phyloP scores from a whole-genome alignment of 2,888 invertebrate species.

The Drosophila paracracens region DNA sequence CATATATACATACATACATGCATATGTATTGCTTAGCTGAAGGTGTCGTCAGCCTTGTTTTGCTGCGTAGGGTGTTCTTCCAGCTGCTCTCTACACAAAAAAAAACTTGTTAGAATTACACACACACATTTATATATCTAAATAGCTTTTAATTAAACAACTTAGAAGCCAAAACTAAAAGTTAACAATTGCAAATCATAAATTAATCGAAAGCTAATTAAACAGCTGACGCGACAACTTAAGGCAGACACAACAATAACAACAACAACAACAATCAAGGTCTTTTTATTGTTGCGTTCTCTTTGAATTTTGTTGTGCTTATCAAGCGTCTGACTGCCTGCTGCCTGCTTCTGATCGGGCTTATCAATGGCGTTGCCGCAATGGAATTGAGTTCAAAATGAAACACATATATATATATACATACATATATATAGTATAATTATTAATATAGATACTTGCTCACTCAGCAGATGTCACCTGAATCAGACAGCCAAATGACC shows the following conservation, averaged over 20 bases:
- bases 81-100: slow-evolving; percentile 12
- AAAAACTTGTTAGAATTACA: neutral
- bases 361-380: slow-evolving; percentile 52
- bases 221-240: slow-evolving; percentile 68
- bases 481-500: slow-evolving; percentile 54
- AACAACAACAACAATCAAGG: slow-evolving; percentile 47
- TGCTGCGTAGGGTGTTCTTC: slow-evolving; percentile 16
- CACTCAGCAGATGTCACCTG: slow-evolving; percentile 48
- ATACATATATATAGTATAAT: neutral
- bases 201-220: slow-evolving; percentile 75
- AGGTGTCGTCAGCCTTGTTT: slow-evolving; percentile 54
- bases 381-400: slow-evolving; percentile 57
- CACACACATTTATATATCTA: neutral
- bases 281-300: slow-evolving; percentile 43
- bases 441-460: slow-evolving; percentile 15
- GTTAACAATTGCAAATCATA: slow-evolving; percentile 35
- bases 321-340: slow-evolving; percentile 67
- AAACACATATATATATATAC: slow-evolving; percentile 7
- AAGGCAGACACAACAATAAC: slow-evolving; percentile 31
- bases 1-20: neutral
- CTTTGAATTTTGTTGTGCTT: slow-evolving; percentile 49
- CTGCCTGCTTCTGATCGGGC: slow-evolving; percentile 55
- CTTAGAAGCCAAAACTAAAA: slow-evolving; percentile 8
- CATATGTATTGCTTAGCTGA: slow-evolving; percentile 10
- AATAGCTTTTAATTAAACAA: neutral